A percentile compares a stretch with the other conserved stretches of the same genome.
These are phyloP conservation scores for Bradypodion ventrale DNA, from an alignment of 2,797 vertebrate genomes.

Conservation along the genomic window DNA sequence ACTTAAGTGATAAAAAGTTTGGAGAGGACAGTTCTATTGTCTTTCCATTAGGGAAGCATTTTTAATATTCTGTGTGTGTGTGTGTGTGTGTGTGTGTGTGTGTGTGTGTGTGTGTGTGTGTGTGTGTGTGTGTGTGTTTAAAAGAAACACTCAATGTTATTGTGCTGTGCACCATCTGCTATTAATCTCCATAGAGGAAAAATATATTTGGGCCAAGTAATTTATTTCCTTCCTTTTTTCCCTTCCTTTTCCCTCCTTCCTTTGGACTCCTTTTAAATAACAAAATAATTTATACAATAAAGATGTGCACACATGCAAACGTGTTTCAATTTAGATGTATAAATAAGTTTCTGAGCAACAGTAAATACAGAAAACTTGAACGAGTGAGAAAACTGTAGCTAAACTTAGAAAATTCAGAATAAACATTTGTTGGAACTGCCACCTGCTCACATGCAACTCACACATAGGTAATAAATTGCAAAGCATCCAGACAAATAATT, in stretches of 20 bases:
- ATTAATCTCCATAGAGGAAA: constrained; percentile 33
- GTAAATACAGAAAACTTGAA: constrained; percentile 14
- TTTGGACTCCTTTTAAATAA: neutral
- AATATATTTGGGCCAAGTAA: constrained; percentile 13
- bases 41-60: constrained; percentile 27
- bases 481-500: constrained; percentile 42
- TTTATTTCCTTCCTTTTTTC: neutral
- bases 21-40: neutral
- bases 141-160: neutral
- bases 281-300: neutral
- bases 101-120: no score
- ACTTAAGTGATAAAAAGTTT: neutral
- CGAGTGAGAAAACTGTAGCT: constrained; percentile 16
- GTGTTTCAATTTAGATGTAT: constrained; percentile 18
- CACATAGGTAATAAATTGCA: constrained; percentile 52
- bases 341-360: neutral
- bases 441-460: constrained; percentile 42
- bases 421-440: constrained; percentile 33
- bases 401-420: constrained; percentile 55
- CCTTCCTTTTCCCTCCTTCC: neutral
- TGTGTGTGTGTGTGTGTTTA: no score
- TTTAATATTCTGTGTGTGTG: no score
- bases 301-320: constrained; percentile 10
- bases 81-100: no score
- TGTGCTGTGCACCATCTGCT: constrained; percentile 24